phyloP scores from a whole-genome alignment of 53 echinoderm and acorn worm genomes.

The Echinarachnius parma region DNA sequence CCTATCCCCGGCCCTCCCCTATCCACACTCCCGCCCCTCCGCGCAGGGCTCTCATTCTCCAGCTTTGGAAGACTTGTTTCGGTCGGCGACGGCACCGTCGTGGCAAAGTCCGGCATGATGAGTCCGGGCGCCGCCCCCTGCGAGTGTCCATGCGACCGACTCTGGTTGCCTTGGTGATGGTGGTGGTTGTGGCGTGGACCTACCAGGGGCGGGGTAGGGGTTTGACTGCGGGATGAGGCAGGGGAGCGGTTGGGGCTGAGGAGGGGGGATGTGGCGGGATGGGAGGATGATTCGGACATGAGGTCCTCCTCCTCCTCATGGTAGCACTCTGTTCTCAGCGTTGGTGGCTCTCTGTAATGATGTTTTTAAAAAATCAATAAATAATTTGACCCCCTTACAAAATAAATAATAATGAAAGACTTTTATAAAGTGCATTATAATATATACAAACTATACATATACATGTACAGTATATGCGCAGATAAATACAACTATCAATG shows the following conservation, averaged over 20 bases:
- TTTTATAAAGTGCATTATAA: no score
- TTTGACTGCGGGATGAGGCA: slow-evolving; percentile 70
- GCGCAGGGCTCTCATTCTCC: slow-evolving; percentile 49
- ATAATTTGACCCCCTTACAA: neutral
- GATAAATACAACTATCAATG: no score
- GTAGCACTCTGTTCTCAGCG: slow-evolving; percentile 87
- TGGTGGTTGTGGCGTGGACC: slow-evolving; percentile 28
- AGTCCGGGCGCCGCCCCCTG: slow-evolving; percentile 32
- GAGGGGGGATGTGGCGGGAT: slow-evolving; percentile 84
- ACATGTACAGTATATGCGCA: no score
- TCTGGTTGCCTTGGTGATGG: slow-evolving; percentile 1
- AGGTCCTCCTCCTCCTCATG: slow-evolving; percentile 72
- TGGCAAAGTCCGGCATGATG: slow-evolving; percentile 53
- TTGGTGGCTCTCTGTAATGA: slow-evolving; percentile 75
- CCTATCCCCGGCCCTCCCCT: neutral
- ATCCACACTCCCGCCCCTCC: no score
- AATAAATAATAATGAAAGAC: no score
- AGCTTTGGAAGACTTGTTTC: slow-evolving; percentile 75
- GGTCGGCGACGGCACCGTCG: slow-evolving; percentile 52
- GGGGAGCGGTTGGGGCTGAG: slow-evolving; percentile 80
- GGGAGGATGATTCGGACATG: slow-evolving; percentile 70
- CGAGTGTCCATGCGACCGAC: slow-evolving; percentile 4
- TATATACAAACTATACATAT: no score
- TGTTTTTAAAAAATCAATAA: neutral
- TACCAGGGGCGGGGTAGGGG: slow-evolving; percentile 60